These are phyloP conservation scores for Luperina testacea DNA, from an alignment of 2,888 invertebrate genomes.

Conservation along the genomic window DNA sequence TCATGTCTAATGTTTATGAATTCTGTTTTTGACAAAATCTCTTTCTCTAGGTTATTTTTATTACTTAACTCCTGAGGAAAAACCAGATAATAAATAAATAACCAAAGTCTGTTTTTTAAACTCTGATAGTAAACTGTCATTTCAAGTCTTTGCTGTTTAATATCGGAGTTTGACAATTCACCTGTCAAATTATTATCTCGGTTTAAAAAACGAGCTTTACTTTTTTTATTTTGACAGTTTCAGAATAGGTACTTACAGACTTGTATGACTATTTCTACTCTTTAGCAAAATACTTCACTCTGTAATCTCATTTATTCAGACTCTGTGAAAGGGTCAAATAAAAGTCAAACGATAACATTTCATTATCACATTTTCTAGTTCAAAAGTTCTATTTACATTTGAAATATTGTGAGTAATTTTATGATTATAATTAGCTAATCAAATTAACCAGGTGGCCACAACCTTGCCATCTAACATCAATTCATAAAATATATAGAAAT, in stretches of 20 bases:
- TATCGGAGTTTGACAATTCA: no score
- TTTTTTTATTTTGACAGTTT: neutral
- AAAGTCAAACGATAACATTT: conserved; percentile 44
- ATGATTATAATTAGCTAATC: neutral
- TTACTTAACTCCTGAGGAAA: neutral
- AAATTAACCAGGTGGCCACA: neutral
- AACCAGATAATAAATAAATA: neutral
- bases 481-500: neutral
- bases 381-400: conserved; percentile 17
- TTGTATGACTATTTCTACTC: neutral
- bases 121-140: no score
- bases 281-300: neutral
- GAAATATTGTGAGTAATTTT: conserved; percentile 16
- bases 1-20: neutral
- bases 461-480: neutral
- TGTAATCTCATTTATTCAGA: conserved; percentile 9
- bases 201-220: neutral
- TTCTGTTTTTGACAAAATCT: neutral
- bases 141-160: no score
- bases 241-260: neutral
- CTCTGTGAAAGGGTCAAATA: conserved; percentile 46
- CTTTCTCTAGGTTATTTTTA: neutral
- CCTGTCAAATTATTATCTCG: no score
- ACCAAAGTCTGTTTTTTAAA: no score
- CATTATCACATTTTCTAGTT: conserved; percentile 42